Evolutionary conservation across 2,797 vertebrate genomes (phyloP), one percentile per base, ranked within the genome.

Genomic region (Peromyscus attwateri): DNA sequence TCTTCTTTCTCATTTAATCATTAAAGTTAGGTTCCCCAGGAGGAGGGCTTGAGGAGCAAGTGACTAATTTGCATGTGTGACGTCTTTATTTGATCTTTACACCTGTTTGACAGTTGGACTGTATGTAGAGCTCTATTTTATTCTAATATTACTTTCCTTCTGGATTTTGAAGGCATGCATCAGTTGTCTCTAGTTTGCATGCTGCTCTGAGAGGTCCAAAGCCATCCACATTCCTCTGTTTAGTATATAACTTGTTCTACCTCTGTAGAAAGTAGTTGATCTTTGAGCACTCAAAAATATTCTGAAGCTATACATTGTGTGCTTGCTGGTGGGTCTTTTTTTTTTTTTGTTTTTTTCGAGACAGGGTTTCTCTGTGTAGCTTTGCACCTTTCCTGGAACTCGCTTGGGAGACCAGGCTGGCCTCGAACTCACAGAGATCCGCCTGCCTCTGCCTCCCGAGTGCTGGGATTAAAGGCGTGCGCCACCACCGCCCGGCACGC

Each of bases 1-100:
- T 49, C 23, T 90, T 80, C 49, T 75, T 96, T 92, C 25, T 92
- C 60, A 49, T 29, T 66, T 79, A 90, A 64, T 80, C 12, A 9
- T 92, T 88, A 43, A 92, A 11, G 29, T 76, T 43, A 85, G 81
- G 84, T 81, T 91, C 34, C 60, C 6, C 57, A 57, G 40, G 49
- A 27, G 85, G 29, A 62, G 46, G 37, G n/a, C 52, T 55, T 37
- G 10, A 89, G 84, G 77, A 88, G 43, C 25, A 83, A 25, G 57
- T 83, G 57, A 31, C 37, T 43, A 43, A 40, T 76, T 40, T 62
- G 19, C 7, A 66, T 34, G 19, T 25, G 23, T 37, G 19, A 40
- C 83, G 66, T 73, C n/a, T 94, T 88, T 49, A 87, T 52, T 92
- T 89, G 79, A 85, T 14, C 10, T 6, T 83, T 27, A 80, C 1